Percentiles rank a stretch among this genome's conserved stretches.
Conservation (phyloP, 2,113 vertebrate genomes). For the Gymnocephalus cernua region DNA sequence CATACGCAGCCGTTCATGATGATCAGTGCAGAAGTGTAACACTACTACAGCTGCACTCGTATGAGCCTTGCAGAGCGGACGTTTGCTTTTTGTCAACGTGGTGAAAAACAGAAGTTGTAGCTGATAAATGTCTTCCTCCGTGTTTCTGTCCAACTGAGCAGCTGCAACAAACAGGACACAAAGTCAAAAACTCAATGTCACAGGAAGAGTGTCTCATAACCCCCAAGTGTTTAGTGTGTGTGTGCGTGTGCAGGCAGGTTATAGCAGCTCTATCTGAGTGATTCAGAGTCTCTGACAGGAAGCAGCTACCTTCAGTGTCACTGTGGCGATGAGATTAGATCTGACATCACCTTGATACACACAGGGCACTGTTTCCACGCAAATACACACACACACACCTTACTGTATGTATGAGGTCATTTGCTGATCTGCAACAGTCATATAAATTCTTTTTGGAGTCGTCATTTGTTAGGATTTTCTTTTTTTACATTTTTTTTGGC, state of each 20-base stretch:
- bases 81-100: background rate
- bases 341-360: conserved; percentile 52
- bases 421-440: background rate
- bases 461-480: background rate
- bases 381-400: conserved; percentile 4
- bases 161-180: conserved; percentile 67
- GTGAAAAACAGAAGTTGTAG: background rate
- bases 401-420: background rate
- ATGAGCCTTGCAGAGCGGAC: background rate
- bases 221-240: background rate
- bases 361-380: background rate
- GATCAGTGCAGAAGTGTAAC: no score
- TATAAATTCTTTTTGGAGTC: background rate
- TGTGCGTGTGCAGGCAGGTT: conserved; percentile 29
- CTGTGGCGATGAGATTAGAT: conserved; percentile 40
- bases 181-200: conserved; percentile 34
- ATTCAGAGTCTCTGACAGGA: conserved; percentile 60
- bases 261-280: conserved; percentile 47
- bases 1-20: no score
- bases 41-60: background rate
- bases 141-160: conserved; percentile 49
- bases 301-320: conserved; percentile 34
- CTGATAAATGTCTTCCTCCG: conserved; percentile 22
- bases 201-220: conserved; percentile 69
- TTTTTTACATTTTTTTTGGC: no score